These are phyloP conservation scores for Labia minor DNA, from an alignment of 2,888 invertebrate species.

Conservation along the genomic window DNA sequence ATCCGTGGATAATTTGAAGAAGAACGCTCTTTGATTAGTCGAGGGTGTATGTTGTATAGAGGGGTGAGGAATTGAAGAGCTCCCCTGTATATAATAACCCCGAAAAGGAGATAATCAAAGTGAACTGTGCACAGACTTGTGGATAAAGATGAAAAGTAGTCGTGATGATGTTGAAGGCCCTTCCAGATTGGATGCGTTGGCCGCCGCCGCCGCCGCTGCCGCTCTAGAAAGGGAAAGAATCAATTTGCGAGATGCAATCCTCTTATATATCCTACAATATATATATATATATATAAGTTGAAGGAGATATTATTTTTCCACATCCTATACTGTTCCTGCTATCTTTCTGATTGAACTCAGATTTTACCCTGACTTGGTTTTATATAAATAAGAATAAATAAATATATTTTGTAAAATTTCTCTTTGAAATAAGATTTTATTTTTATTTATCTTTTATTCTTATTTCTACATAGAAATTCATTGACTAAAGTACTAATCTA, in stretches of 20 bases:
- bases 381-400: not conserved
- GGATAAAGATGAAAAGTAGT: constrained; percentile 13
- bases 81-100: not conserved
- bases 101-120: constrained; percentile 13
- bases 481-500: no score
- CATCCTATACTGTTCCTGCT: not conserved
- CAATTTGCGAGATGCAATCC: constrained; percentile 3
- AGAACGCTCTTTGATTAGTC: constrained; percentile 13
- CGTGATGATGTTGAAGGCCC: not conserved
- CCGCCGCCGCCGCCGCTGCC: not conserved
- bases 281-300: not conserved
- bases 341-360: not conserved
- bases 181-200: constrained; percentile 13
- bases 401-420: not conserved
- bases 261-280: constrained; percentile 3
- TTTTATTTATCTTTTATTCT: no score
- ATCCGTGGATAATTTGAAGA: constrained; percentile 13
- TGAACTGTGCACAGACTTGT: constrained; percentile 7
- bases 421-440: no score
- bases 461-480: no score
- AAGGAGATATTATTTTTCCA: not conserved
- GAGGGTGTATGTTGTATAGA: not conserved
- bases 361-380: not conserved
- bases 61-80: constrained; percentile 9
- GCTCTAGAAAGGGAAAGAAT: not conserved